Conservation (phyloP, 23 tunicate genomes). For the Styela plicata region DNA sequence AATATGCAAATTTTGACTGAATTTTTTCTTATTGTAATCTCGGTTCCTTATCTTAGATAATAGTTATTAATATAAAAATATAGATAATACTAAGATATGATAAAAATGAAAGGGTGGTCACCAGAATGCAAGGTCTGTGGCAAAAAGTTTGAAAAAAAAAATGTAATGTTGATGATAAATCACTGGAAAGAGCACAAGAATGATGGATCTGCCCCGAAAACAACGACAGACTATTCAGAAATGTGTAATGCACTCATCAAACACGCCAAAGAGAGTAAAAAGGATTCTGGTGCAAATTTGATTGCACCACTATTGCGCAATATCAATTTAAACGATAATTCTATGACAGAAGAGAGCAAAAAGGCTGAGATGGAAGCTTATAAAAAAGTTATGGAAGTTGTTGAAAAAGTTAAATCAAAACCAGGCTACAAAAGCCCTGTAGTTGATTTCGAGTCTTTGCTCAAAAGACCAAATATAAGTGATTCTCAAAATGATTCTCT, state of each 20-base stretch:
- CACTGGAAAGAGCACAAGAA: background rate
- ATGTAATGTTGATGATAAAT: background rate
- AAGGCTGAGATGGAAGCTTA: background rate
- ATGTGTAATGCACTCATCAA: background rate
- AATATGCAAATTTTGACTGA: background rate
- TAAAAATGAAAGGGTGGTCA: background rate
- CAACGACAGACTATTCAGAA: background rate
- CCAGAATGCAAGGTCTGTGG: background rate
- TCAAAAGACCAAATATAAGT: background rate
- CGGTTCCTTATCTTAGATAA: background rate
- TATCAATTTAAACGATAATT: background rate
- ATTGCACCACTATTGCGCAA: background rate
- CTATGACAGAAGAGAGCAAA: background rate
- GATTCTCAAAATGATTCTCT: background rate
- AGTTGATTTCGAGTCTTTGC: background rate
- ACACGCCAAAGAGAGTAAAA: background rate
- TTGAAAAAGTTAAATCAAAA: background rate
- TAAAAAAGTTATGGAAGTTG: background rate
- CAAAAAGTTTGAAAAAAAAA: background rate
- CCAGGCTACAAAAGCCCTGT: background rate
- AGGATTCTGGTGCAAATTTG: background rate
- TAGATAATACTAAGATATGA: background rate
- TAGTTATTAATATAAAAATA: too few relatives aligned
- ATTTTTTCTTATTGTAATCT: background rate
- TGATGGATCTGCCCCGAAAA: background rate